Base-by-base conservation (phyloP, 2,888 invertebrate species). In the Drosophila paranaensis region DNA sequence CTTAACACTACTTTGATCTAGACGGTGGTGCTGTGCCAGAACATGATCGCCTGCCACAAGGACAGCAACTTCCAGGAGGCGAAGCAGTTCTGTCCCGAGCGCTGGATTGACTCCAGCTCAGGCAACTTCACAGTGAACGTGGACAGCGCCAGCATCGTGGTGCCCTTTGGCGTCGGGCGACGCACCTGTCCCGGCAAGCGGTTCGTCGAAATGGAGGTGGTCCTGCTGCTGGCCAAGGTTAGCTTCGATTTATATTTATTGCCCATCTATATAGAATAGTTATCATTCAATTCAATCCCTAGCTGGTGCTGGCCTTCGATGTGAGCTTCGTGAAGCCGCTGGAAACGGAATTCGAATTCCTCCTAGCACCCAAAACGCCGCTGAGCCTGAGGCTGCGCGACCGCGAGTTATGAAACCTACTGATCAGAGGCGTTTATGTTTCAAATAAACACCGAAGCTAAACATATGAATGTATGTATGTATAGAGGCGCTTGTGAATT, bases 131-230 rank as follows among this genome's bases (percentile, higher is more conserved):
- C 90, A 40, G 90, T 94, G 0, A 92, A 93, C 48, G 90, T 91
- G 65, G 90, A 92, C 39, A 90, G 88, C 79, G 95, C 96, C 9
- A 94, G 95, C 51, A 93, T 97, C 55, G 95, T 97, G 2, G 95
- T 95, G 9, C 97, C 97, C 0, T 97, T 97, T 92, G 97, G 97
- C 0, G 93, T 95, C 40, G 97, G 97, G 0, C 94, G 95, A 58
- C 94, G 97, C 51, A 96, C 96, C 93, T 97, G 97, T 90, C 97
- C 97, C 0, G 97, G 97, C 53, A 97, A 97, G 92, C 94, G 97
- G 69, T 97, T 97, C 90, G 96, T 97, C 3, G 96, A 97, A 85
- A 95, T 96, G 79, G 96, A 96, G 80, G 93, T 97, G 20, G 95
- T 96, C 71, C 93, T 97, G 60, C 93, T 96, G 67, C 93, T 97